Percentiles rank a stretch among this genome's conserved stretches.
phyloP scores from a whole-genome alignment of 2,797 vertebrate genomes.

The Coccyzus lansbergi region DNA sequence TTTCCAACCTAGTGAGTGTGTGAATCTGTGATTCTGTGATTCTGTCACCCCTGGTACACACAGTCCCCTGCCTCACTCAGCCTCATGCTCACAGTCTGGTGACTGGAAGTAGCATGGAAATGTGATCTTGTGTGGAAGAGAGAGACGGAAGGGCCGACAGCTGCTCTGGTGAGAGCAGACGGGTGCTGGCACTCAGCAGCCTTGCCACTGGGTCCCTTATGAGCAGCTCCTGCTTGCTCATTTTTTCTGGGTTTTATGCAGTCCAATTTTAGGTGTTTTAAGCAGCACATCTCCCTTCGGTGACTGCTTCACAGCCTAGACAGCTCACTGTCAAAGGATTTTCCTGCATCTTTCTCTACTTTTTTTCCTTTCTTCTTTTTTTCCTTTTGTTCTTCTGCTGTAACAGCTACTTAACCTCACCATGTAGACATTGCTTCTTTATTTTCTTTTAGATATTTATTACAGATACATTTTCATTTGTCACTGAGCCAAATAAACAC shows the following conservation, averaged over 20 bases:
- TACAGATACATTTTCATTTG: neutral
- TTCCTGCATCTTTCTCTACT: neutral
- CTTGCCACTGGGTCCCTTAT: accelerated
- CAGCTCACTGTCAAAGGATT: neutral
- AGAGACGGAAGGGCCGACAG: neutral
- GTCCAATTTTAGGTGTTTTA: neutral
- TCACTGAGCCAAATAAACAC: constrained; percentile 14
- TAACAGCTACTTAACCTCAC: neutral
- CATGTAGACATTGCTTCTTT: neutral
- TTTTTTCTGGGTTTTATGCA: neutral
- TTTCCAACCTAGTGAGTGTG: too few species aligned
- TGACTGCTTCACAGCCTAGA: neutral
- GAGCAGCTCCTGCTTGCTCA: neutral
- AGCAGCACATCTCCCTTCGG: neutral
- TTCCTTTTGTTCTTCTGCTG: neutral
- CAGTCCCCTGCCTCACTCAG: neutral
- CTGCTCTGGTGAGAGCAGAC: neutral
- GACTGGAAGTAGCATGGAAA: neutral
- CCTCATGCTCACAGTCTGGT: neutral
- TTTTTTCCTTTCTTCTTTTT: neutral
- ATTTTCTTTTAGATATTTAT: neutral
- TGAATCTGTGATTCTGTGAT: too few species aligned
- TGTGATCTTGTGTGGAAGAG: neutral
- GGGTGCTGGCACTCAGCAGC: neutral
- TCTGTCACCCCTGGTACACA: accelerated